Percentiles rank a stretch among this genome's conserved stretches.
Evolutionary conservation across 1,140 invertebrate genomes (phyloP).

Genomic region (Penaeus vannamei): DNA sequence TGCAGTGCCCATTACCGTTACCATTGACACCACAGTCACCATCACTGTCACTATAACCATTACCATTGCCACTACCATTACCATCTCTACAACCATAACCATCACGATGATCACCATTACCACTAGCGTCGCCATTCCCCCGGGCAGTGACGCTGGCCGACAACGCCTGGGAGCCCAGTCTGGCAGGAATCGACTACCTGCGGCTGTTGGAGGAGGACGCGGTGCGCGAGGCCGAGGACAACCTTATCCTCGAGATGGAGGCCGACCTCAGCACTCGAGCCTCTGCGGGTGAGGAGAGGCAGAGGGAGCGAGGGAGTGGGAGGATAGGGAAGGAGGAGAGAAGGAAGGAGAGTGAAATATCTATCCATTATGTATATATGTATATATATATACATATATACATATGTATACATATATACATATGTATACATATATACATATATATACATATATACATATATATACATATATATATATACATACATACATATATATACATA

Average conservation of each 20-base stretch:
- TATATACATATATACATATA: neutral
- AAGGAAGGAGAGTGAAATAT: too few relatives aligned
- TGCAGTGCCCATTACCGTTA: too few relatives aligned
- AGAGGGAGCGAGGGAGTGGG: neutral
- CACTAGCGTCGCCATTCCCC: too few relatives aligned
- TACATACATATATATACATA: neutral
- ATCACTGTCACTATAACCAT: too few relatives aligned
- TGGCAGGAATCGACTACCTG: constrained; percentile 51
- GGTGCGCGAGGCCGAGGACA: constrained; percentile 54
- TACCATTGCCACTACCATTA: too few relatives aligned
- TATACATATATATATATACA: neutral
- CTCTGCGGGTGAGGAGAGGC: neutral
- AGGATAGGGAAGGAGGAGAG: too few relatives aligned
- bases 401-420: neutral
- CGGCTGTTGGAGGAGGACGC: constrained; percentile 47
- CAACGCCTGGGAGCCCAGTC: constrained; percentile 37
- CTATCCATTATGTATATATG: too few relatives aligned
- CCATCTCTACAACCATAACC: too few relatives aligned
- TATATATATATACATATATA: too few relatives aligned
- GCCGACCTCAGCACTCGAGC: constrained; percentile 41
- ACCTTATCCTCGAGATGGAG: constrained; percentile 59
- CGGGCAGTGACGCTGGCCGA: constrained; percentile 24
- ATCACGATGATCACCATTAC: neutral
- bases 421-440: neutral
- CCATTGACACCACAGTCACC: too few relatives aligned